Conservation (phyloP, 1,140 invertebrate genomes). For the Aphaenogaster rudis region DNA sequence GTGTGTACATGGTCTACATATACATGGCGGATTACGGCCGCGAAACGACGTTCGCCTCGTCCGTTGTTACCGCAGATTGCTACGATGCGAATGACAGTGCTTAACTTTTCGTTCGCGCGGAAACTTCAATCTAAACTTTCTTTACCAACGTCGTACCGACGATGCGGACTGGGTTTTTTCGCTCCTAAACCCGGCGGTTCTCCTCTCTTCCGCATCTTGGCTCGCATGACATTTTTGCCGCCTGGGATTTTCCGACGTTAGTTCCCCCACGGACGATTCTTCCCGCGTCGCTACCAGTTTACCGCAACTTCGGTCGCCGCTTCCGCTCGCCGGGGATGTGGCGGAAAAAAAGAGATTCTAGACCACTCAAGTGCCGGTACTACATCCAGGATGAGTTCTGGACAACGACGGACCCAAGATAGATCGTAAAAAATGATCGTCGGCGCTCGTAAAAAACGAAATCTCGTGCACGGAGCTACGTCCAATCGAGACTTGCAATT, state of each 20-base stretch:
- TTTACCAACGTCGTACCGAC: slow-evolving; percentile 4
- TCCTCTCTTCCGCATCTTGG: not conserved
- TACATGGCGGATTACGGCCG: slow-evolving; percentile 59
- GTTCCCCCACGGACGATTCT: slow-evolving; percentile 45
- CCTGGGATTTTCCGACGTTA: slow-evolving; percentile 55
- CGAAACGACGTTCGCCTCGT: slow-evolving; percentile 47
- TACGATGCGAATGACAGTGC: slow-evolving; percentile 76
- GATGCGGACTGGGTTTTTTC: slow-evolving; percentile 26
- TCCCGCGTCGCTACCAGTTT: slow-evolving; percentile 48
- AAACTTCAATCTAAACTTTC: slow-evolving; percentile 83
- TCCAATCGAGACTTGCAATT: slow-evolving; percentile 16
- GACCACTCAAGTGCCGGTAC: slow-evolving; percentile 35
- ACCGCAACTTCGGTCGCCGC: slow-evolving; percentile 57
- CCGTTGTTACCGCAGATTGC: slow-evolving; percentile 73
- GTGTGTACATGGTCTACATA: slow-evolving; percentile 33
- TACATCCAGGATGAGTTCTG: slow-evolving; percentile 65
- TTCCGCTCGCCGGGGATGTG: slow-evolving; percentile 25
- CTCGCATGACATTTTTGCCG: slow-evolving; percentile 37
- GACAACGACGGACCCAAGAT: slow-evolving; percentile 62
- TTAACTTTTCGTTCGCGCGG: slow-evolving; percentile 80
- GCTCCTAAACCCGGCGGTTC: not conserved
- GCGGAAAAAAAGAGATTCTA: slow-evolving; percentile 59
- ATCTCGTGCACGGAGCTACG: slow-evolving; percentile 25
- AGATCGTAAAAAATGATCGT: slow-evolving; percentile 74
- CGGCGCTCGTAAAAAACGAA: slow-evolving; percentile 65